phyloP scores from a whole-genome alignment of 2,888 invertebrate genomes.

The Linyphia triangularis region DNA sequence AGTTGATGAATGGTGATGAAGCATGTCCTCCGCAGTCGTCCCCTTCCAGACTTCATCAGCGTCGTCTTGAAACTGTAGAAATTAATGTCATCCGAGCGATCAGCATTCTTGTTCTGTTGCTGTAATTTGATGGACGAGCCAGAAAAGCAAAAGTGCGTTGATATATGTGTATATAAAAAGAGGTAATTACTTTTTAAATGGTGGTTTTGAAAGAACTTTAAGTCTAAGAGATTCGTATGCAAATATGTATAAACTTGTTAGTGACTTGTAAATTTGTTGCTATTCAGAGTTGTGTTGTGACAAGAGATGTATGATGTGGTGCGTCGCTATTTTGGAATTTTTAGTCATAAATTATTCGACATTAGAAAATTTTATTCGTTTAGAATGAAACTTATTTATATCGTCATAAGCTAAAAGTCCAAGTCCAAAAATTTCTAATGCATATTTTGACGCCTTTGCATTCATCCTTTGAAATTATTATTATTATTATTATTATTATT shows the following conservation, averaged over 20 bases:
- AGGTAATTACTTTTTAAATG: neutral
- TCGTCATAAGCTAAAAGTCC: too few species aligned
- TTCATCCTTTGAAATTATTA: too few species aligned
- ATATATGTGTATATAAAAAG: neutral
- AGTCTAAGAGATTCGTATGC: neutral
- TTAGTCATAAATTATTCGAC: too few species aligned
- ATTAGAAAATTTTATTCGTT: too few species aligned
- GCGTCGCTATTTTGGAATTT: neutral
- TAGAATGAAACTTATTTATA: too few species aligned
- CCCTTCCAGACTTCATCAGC: neutral
- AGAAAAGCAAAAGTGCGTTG: neutral
- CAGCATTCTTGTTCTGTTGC: neutral
- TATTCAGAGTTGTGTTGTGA: neutral
- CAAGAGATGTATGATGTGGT: neutral
- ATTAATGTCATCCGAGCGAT: neutral
- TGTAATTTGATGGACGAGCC: neutral
- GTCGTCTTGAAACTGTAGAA: neutral
- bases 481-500: too few species aligned
- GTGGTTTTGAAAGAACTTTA: neutral
- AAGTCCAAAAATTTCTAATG: too few species aligned
- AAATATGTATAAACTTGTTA: neutral
- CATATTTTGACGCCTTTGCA: too few species aligned
- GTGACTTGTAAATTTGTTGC: too few species aligned
- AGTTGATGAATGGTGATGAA: constrained; percentile 31
- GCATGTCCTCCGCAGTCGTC: neutral